phyloP scores from a whole-genome alignment of 2,797 vertebrate genomes.

The Gastrophryne carolinensis region DNA sequence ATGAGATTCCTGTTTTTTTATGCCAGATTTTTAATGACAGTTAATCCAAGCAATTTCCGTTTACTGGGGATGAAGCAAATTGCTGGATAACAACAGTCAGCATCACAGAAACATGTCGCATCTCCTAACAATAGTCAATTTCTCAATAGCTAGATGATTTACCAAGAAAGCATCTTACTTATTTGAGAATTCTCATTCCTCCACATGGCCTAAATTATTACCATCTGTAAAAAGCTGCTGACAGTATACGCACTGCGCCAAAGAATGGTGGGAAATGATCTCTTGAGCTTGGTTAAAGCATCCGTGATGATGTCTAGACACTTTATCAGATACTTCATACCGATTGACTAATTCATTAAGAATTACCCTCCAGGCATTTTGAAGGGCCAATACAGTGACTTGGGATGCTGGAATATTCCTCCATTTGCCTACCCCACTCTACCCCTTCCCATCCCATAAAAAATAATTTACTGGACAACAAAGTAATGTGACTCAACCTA shows the following conservation, averaged over 20 bases:
- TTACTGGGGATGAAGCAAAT: neutral
- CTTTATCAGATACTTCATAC: conserved; percentile 12
- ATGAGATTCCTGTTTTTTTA: too few relatives aligned
- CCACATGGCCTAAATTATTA: conserved; percentile 18
- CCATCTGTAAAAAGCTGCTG: conserved; percentile 5
- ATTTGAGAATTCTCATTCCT: neutral
- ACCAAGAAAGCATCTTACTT: conserved; percentile 10
- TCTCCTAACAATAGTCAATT: neutral
- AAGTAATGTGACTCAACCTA: too few relatives aligned
- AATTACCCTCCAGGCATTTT: conserved; percentile 16
- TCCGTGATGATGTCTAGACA: conserved; percentile 32
- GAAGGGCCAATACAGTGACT: too few relatives aligned
- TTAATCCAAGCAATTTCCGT: too few relatives aligned
- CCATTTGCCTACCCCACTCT: too few relatives aligned
- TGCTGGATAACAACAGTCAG: neutral
- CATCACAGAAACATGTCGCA: neutral
- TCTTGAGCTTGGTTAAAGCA: conserved; percentile 18
- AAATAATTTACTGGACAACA: too few relatives aligned
- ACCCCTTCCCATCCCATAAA: too few relatives aligned
- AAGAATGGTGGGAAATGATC: conserved; percentile 17
- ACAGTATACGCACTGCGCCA: neutral
- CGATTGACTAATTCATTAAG: conserved; percentile 31
- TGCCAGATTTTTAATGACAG: too few relatives aligned
- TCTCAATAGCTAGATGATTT: neutral
- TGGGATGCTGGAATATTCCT: too few relatives aligned